Percentiles rank a stretch among this genome's conserved stretches.
Conservation (phyloP, 2,888 invertebrate genomes). For the Sphinx pinastri region DNA sequence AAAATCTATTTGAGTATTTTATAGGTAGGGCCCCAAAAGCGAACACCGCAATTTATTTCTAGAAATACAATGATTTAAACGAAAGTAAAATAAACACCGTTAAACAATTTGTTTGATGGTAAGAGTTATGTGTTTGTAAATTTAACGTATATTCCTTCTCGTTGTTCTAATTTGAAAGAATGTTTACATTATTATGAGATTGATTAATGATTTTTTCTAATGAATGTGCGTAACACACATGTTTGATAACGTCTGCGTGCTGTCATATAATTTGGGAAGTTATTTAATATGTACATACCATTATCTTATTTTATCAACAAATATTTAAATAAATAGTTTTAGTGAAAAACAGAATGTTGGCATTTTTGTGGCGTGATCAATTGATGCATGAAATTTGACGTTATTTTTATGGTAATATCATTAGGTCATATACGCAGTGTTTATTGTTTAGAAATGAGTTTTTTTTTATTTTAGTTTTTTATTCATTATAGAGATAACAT, state of each 20-base stretch:
- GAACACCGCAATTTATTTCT: background rate
- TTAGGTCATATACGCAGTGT: background rate
- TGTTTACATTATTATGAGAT: background rate
- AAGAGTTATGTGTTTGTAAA: slow-evolving; percentile 16
- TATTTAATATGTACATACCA: slow-evolving; percentile 4
- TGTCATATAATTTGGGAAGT: background rate
- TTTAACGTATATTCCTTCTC: background rate
- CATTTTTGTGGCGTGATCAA: background rate
- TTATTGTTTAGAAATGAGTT: background rate
- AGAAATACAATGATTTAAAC: slow-evolving; percentile 16
- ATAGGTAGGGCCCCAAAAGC: background rate
- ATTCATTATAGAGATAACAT: too few species aligned
- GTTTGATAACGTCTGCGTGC: background rate
- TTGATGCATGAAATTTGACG: background rate
- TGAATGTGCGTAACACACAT: background rate
- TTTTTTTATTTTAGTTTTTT: too few species aligned
- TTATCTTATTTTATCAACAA: background rate
- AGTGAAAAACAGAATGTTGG: background rate
- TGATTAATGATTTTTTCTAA: slow-evolving; percentile 3
- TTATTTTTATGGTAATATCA: background rate
- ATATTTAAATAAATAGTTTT: background rate
- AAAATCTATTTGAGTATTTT: background rate
- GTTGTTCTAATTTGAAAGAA: slow-evolving; percentile 21
- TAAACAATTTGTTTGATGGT: slow-evolving; percentile 3
- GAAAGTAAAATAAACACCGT: background rate